Conservation (phyloP, 1,140 invertebrate genomes). For the Drosophila nannoptera region DNA sequence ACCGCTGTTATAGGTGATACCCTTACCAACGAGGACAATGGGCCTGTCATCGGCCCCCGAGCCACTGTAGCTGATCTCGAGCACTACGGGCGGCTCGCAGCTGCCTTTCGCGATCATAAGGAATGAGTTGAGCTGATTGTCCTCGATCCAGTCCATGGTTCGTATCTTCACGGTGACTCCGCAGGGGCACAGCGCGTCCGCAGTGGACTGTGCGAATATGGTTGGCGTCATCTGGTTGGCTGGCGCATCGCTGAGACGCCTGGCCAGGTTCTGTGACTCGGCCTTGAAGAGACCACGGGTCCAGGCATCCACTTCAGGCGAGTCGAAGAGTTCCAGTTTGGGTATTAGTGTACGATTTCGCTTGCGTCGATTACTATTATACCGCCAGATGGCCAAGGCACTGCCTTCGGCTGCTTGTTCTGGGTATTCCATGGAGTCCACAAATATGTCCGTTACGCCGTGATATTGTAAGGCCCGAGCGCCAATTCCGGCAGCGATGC, state of each 20-base stretch:
- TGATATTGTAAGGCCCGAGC: constrained; percentile 82
- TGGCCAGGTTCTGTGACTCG: constrained; percentile 90
- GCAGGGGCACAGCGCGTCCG: constrained; percentile 80
- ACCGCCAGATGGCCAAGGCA: constrained; percentile 83
- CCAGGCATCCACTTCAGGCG: constrained; percentile 83
- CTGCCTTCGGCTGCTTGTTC: constrained; percentile 89
- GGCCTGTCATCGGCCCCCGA: constrained; percentile 70
- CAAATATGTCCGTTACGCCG: constrained; percentile 82
- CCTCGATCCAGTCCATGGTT: constrained; percentile 80
- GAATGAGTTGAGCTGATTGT: constrained; percentile 81
- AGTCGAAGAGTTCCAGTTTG: constrained; percentile 80
- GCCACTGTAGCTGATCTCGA: constrained; percentile 69
- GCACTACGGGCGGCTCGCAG: constrained; percentile 81
- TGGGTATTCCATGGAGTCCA: constrained; percentile 86
- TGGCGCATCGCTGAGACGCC: constrained; percentile 88
- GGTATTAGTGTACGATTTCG: constrained; percentile 80
- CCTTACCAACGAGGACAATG: constrained; percentile 67
- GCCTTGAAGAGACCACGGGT: constrained; percentile 86
- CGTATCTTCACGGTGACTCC: constrained; percentile 84
- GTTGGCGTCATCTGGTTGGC: constrained; percentile 93
- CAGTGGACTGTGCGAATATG: constrained; percentile 85
- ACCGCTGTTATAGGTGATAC: constrained; percentile 81
- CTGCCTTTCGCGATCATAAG: constrained; percentile 89
- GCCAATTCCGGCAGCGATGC: constrained; percentile 81
- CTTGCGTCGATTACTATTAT: constrained; percentile 83